phyloP scores from a whole-genome alignment of 2,888 invertebrate genomes.

The Acronicta psi region DNA sequence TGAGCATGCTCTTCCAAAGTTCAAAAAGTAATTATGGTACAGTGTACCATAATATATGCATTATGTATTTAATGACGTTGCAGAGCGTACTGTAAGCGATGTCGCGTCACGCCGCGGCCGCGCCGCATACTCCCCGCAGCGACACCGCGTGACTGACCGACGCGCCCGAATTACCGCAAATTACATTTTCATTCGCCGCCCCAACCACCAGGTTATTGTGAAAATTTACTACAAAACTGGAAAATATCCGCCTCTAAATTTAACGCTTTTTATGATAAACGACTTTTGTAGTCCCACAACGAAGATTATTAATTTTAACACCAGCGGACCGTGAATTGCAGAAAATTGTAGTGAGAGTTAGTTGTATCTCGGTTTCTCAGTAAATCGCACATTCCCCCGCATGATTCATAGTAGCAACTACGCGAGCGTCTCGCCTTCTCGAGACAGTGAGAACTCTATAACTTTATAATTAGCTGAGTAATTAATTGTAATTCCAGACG shows the following conservation, averaged over 20 bases:
- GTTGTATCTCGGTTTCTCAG: slow-evolving; percentile 53
- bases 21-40: slow-evolving; percentile 14
- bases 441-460: slow-evolving; percentile 45
- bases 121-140: slow-evolving; percentile 47
- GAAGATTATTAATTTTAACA: slow-evolving; percentile 54
- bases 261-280: slow-evolving; percentile 56
- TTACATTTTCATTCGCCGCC: slow-evolving; percentile 82
- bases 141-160: slow-evolving; percentile 59
- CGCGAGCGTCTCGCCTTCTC: slow-evolving; percentile 3
- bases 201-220: slow-evolving; percentile 61
- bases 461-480: slow-evolving; percentile 51
- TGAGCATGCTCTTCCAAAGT: neutral
- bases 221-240: slow-evolving; percentile 65
- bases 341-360: slow-evolving; percentile 59
- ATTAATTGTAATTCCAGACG: slow-evolving; percentile 54
- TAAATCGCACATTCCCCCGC: slow-evolving; percentile 52
- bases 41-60: slow-evolving; percentile 19
- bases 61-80: slow-evolving; percentile 40
- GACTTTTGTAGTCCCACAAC: slow-evolving; percentile 47
- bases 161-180: slow-evolving; percentile 81
- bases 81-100: slow-evolving; percentile 49
- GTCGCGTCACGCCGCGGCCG: slow-evolving; percentile 25
- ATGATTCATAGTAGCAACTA: slow-evolving; percentile 35
- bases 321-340: slow-evolving; percentile 59
- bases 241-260: slow-evolving; percentile 59